phyloP scores from a whole-genome alignment of 2,888 invertebrate species.

The Nomada fucata region DNA sequence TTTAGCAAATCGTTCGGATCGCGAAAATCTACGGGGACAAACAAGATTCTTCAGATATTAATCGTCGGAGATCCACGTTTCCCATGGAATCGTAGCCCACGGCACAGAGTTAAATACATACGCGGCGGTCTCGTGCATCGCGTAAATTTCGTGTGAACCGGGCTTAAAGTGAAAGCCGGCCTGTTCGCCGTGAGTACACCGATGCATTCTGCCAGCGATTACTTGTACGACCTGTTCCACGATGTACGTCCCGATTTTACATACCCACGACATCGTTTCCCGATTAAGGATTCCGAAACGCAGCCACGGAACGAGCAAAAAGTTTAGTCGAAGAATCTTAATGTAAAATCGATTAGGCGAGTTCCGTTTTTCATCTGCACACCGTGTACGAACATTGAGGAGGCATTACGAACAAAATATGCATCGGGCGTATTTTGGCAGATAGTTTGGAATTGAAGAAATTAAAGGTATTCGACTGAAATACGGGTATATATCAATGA shows the following conservation, averaged over 20 bases:
- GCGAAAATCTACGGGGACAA: background rate
- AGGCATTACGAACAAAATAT: background rate
- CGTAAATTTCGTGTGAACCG: constrained; percentile 50
- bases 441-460: background rate
- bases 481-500: no score
- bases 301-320: constrained; percentile 45
- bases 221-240: constrained; percentile 57
- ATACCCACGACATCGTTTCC: constrained; percentile 59
- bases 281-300: constrained; percentile 59
- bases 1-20: background rate
- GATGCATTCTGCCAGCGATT: constrained; percentile 55
- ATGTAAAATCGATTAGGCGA: constrained; percentile 34
- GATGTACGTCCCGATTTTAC: constrained; percentile 62
- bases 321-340: constrained; percentile 25
- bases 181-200: constrained; percentile 50
- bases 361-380: constrained; percentile 25
- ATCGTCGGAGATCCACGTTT: constrained; percentile 4
- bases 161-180: constrained; percentile 69
- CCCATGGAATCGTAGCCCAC: constrained; percentile 17
- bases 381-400: background rate
- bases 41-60: constrained; percentile 31
- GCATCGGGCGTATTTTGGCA: no score
- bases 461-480: no score
- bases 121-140: constrained; percentile 32
- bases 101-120: background rate